Evolutionary conservation across 2,797 vertebrate genomes (phyloP), one percentile per base, ranked within the genome.

Genomic region (Microctenopoma lineatum): DNA sequence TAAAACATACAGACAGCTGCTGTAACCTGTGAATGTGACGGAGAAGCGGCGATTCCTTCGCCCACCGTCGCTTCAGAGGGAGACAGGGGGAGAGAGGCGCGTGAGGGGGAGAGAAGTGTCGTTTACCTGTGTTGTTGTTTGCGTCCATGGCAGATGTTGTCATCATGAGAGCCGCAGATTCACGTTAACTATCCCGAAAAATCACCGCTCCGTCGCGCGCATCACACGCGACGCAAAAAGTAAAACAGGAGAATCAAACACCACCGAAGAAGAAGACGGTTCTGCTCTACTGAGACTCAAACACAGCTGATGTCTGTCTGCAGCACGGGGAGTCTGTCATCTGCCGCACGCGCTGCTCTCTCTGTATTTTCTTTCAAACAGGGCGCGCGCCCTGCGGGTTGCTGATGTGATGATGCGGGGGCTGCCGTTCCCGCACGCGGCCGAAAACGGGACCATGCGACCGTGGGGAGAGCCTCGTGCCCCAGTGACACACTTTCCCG

Each of bases 401-500:
- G 47, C 13, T 18, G 70, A 52, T 12, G 59, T 15, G 42, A 58
- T 42, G 9, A 55, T 15, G 42, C 54, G 36, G 45, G 29, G 48
- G 57, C 46, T 4, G 27, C 25, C 4, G 39, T 16, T 18, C 4
- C 46, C 11, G 77, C 80, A 85, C 80, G 73, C 84, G 81, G 84
- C 82, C 84, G 73, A 83, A 77, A 86, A 88, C 80, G 75, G 77
- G 84, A 81, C 80, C 81, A 86, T 8, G 86, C 84, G 81, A 86
- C 77, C 65, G 70, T 73, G 51, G 65, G 72, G 81, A 87, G 75
- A 26, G 75, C 75, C 84, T 83, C 81, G 81, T 79, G 81, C 62
- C 84, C 84, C 80, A 86, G 84, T 84, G 81, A 84, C 86, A 86
- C 80, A 84, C 45, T 84, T 88, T 86, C 67, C 57, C 61, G 66